phyloP scores from a whole-genome alignment of 2,888 invertebrate species.

The Baccha elongata region DNA sequence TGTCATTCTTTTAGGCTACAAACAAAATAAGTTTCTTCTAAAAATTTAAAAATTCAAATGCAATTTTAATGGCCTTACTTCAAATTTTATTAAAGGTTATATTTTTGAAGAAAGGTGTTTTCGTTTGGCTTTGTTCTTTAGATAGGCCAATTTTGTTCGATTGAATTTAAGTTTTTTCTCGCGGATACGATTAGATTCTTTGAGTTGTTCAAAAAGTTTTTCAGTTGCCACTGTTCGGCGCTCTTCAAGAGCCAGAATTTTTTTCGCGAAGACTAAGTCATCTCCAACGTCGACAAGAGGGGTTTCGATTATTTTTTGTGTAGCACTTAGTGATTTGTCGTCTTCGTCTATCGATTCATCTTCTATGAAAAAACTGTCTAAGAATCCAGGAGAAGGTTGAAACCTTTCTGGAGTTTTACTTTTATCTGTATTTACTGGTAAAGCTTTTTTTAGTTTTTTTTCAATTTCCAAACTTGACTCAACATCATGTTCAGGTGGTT shows the following conservation, averaged over 20 bases:
- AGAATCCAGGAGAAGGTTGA: not conserved
- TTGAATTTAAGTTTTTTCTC: constrained; percentile 37
- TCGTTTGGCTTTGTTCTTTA: not conserved
- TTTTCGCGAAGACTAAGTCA: constrained; percentile 6
- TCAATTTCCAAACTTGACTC: not conserved
- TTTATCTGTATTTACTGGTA: not conserved
- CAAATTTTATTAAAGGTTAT: too few species aligned
- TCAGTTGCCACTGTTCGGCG: constrained; percentile 50
- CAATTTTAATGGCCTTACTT: too few species aligned
- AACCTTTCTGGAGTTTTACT: not conserved
- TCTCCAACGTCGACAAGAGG: not conserved
- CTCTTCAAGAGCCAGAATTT: constrained; percentile 44
- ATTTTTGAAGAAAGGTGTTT: too few species aligned
- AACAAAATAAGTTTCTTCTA: too few species aligned
- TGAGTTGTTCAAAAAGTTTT: constrained; percentile 11
- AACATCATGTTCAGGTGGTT: too few species aligned
- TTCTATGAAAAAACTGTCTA: not conserved
- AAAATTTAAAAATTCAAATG: too few species aligned
- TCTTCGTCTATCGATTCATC: not conserved
- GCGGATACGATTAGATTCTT: constrained; percentile 29
- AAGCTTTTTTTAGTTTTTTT: not conserved
- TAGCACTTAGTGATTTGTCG: not conserved
- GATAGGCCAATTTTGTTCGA: constrained; percentile 14
- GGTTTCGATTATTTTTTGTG: not conserved
- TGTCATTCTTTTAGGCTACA: too few species aligned